phyloP scores from a whole-genome alignment of 1,140 invertebrate species.

The Mizuhopecten yessoensis region DNA sequence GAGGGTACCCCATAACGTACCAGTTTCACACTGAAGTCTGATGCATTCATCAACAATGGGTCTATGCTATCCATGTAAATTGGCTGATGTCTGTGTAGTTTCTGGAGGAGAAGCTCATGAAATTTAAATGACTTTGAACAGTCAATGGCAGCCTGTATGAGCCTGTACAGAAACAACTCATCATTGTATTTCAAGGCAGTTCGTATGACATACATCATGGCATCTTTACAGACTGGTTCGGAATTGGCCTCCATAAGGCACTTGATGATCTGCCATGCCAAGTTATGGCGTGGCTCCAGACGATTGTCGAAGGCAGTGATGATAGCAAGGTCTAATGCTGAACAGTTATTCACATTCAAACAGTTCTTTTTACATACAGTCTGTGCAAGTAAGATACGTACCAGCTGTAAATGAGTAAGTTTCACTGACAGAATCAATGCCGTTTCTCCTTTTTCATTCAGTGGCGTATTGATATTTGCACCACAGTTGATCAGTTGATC shows the following conservation, averaged over 20 bases:
- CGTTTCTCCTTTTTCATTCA: conserved; percentile 68
- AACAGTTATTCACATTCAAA: conserved; percentile 69
- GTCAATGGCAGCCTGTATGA: conserved; percentile 57
- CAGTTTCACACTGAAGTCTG: conserved; percentile 69
- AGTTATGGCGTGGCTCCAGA: conserved; percentile 61
- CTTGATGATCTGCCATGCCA: conserved; percentile 70
- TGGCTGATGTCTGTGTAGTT: conserved; percentile 71
- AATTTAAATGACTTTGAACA: conserved; percentile 58
- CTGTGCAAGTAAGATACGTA: conserved; percentile 57
- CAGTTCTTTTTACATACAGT: conserved; percentile 64
- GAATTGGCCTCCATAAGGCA: conserved; percentile 63
- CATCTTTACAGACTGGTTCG: conserved; percentile 68
- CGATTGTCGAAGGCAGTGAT: conserved; percentile 71
- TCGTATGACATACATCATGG: conserved; percentile 72
- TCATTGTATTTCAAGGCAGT: conserved; percentile 68
- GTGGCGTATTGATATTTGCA: conserved; percentile 63
- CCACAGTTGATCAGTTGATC: conserved; percentile 41
- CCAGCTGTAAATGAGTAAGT: conserved; percentile 59
- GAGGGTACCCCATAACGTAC: conserved; percentile 50
- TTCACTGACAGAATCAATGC: conserved; percentile 69
- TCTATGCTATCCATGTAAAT: conserved; percentile 62
- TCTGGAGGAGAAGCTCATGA: conserved; percentile 64
- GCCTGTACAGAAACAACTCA: conserved; percentile 63
- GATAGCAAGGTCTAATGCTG: conserved; percentile 69
- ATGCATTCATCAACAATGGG: conserved; percentile 56